Evolutionary conservation across 2,797 vertebrate species (phyloP).

Genomic region (Coregonus sp.): DNA sequence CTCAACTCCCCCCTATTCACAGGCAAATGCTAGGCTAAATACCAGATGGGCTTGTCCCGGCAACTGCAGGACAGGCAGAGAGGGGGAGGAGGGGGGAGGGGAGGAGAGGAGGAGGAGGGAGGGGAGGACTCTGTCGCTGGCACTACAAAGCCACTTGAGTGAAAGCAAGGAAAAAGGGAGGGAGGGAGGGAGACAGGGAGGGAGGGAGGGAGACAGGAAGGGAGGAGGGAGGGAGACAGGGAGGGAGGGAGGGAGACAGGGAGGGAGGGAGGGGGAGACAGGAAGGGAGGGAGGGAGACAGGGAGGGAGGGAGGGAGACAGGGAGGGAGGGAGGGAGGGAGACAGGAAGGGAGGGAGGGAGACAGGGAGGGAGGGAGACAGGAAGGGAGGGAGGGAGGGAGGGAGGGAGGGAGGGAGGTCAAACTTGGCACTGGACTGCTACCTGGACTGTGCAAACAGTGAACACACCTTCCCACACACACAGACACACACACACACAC

Average conservation of each 20-base stretch:
- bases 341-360: no score
- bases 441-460: slow-evolving; percentile 55
- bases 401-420: slow-evolving; percentile 38
- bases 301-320: no score
- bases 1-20: slow-evolving; percentile 66
- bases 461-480: neutral
- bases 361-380: no score
- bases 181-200: slow-evolving; percentile 16
- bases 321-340: no score
- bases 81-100: slow-evolving; percentile 29
- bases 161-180: slow-evolving; percentile 16
- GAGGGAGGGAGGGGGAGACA: no score
- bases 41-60: slow-evolving; percentile 72
- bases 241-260: no score
- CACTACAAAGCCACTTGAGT: slow-evolving; percentile 51
- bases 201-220: neutral
- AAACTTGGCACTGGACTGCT: slow-evolving; percentile 61
- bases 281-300: no score
- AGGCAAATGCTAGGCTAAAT: slow-evolving; percentile 69
- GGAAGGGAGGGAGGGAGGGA: slow-evolving; percentile 28
- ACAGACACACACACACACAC: neutral
- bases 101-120: slow-evolving; percentile 43
- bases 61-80: slow-evolving; percentile 54
- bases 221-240: slow-evolving; percentile 25
- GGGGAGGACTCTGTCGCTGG: slow-evolving; percentile 15